Percentiles rank a stretch among this genome's conserved stretches.
These are phyloP conservation scores for Numenius arquata DNA, from an alignment of 2,113 vertebrate genomes.

Conservation along the genomic window DNA sequence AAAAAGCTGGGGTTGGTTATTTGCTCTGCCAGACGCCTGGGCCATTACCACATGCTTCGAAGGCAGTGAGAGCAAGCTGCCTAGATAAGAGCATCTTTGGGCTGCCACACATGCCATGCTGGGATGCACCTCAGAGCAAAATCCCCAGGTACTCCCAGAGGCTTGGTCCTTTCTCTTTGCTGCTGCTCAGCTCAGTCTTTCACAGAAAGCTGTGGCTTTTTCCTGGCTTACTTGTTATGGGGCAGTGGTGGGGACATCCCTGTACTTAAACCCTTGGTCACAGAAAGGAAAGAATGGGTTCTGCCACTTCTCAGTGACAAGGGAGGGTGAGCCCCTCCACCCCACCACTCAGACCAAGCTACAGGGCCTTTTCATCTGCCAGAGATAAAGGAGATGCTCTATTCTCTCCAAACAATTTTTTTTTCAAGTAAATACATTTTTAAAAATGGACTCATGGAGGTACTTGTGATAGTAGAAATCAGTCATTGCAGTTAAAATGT, in stretches of 20 bases:
- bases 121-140: background rate
- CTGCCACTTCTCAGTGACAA: background rate
- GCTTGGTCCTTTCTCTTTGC: background rate
- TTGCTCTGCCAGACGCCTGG: background rate
- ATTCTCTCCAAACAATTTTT: background rate
- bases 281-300: background rate
- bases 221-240: background rate
- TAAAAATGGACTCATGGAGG: background rate
- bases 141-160: background rate
- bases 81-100: background rate
- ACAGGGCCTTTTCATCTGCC: background rate
- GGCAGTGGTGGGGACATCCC: background rate
- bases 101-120: background rate
- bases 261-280: background rate
- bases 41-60: background rate
- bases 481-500: background rate
- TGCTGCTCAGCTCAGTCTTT: background rate
- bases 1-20: background rate
- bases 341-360: background rate
- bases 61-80: background rate
- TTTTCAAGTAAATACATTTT: background rate
- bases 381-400: background rate
- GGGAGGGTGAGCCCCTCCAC: background rate
- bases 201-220: background rate
- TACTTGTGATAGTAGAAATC: background rate